Conservation (phyloP, 2,113 vertebrate genomes). For the Todiramphus chloris region DNA sequence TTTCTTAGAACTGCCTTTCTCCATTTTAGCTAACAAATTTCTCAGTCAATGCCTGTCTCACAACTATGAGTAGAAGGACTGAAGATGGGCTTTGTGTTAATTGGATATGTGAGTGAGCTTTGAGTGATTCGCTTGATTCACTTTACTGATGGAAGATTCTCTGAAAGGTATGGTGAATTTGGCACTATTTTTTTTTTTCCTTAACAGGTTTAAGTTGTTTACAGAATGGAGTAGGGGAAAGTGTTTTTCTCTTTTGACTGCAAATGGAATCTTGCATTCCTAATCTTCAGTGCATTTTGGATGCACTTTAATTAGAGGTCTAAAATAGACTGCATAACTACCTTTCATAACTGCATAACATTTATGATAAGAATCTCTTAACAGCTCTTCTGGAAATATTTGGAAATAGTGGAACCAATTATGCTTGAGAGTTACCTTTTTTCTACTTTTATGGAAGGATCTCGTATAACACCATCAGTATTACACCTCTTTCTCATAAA, state of each 20-base stretch:
- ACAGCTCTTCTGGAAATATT: not conserved
- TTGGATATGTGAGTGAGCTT: not conserved
- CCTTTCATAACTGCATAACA: not conserved
- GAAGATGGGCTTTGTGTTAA: not conserved
- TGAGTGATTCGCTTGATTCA: not conserved
- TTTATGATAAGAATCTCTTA: not conserved
- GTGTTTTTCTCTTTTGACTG: not conserved
- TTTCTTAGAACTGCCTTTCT: not conserved
- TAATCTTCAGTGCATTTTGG: not conserved
- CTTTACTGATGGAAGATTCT: not conserved
- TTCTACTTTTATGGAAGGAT: not conserved
- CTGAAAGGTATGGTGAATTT: not conserved
- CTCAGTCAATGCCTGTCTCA: not conserved
- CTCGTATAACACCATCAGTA: not conserved
- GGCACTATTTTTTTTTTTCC: not conserved
- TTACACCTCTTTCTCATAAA: not conserved
- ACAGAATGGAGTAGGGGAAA: not conserved
- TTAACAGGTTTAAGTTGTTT: not conserved
- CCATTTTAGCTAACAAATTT: not conserved
- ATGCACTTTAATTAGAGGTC: not conserved
- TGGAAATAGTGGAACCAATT: not conserved
- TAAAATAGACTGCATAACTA: not conserved
- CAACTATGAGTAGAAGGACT: not conserved
- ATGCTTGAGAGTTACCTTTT: not conserved
- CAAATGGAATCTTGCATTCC: not conserved